These are phyloP conservation scores for Enteromius viviparus DNA, from an alignment of 2,797 vertebrate genomes.

Conservation along the genomic window DNA sequence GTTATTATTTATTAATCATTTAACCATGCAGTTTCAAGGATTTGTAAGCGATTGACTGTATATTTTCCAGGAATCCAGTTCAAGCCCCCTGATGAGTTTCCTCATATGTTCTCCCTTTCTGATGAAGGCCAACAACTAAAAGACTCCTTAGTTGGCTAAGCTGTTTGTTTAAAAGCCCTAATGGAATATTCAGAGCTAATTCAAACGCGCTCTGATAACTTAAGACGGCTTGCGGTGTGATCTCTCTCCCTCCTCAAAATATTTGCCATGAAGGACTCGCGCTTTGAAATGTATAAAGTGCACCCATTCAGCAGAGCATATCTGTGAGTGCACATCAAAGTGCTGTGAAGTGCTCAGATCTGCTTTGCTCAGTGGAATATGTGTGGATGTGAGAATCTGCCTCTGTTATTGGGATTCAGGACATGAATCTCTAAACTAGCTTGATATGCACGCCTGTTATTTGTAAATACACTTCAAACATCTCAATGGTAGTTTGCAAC, in stretches of 20 bases:
- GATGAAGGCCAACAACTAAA: slow-evolving; percentile 32
- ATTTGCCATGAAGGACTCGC: slow-evolving; percentile 62
- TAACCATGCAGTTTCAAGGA: background rate
- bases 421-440: slow-evolving; percentile 60
- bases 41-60: background rate
- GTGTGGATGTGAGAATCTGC: slow-evolving; percentile 57
- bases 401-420: slow-evolving; percentile 61
- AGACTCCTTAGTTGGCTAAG: slow-evolving; percentile 32
- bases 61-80: slow-evolving; percentile 16
- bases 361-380: slow-evolving; percentile 57
- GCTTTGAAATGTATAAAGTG: slow-evolving; percentile 66
- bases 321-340: slow-evolving; percentile 65
- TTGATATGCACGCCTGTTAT: slow-evolving; percentile 61
- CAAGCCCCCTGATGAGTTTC: slow-evolving; percentile 19
- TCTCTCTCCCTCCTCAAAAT: slow-evolving; percentile 61
- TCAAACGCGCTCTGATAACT: slow-evolving; percentile 54
- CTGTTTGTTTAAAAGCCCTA: slow-evolving; percentile 58
- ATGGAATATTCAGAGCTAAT: slow-evolving; percentile 58
- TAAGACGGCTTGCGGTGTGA: slow-evolving; percentile 53
- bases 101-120: slow-evolving; percentile 2
- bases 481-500: slow-evolving; percentile 58
- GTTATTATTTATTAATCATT: background rate
- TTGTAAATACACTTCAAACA: slow-evolving; percentile 64
- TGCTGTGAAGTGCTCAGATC: slow-evolving; percentile 61
- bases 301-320: slow-evolving; percentile 59